phyloP scores from a whole-genome alignment of 2,888 invertebrate species.

The Calameuta filiformis region DNA sequence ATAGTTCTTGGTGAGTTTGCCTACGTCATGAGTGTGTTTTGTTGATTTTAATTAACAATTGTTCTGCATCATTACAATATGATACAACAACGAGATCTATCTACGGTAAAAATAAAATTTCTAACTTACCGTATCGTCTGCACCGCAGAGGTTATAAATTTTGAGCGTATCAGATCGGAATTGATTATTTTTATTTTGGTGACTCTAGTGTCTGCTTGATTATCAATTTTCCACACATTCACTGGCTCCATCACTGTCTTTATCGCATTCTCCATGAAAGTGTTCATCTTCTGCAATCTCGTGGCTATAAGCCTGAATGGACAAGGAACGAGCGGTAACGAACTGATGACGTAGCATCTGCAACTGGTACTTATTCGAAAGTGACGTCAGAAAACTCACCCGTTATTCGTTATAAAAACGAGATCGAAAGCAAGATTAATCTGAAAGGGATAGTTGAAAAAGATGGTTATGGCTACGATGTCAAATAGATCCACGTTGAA shows the following conservation, averaged over 20 bases:
- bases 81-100: background rate
- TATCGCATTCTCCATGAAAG: background rate
- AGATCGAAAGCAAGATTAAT: background rate
- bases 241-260: background rate
- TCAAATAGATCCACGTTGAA: background rate
- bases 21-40: background rate
- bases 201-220: background rate
- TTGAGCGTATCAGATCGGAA: background rate
- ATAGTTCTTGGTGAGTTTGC: conserved; percentile 24
- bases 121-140: background rate
- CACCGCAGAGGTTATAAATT: background rate
- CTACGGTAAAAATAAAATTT: background rate
- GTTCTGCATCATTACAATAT: background rate
- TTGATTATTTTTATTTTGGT: background rate
- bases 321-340: background rate
- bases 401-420: background rate
- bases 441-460: background rate
- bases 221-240: background rate
- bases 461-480: background rate
- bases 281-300: background rate
- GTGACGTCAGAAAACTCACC: background rate
- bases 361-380: background rate
- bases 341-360: background rate
- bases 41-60: background rate
- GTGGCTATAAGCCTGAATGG: background rate